phyloP scores from a whole-genome alignment of 1,140 invertebrate genomes.

The Rhopalosiphum maidis region DNA sequence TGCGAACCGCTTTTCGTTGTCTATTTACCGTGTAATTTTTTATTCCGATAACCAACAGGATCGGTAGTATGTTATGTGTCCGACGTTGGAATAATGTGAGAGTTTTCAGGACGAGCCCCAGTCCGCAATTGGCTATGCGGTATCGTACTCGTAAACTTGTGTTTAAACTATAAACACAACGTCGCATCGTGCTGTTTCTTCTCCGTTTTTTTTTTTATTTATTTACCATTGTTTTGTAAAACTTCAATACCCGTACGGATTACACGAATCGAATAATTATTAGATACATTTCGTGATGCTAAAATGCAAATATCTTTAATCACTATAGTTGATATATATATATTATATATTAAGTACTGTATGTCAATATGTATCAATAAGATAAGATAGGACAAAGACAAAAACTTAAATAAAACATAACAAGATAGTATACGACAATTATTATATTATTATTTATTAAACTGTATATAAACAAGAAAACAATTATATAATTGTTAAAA shows the following conservation, averaged over 20 bases:
- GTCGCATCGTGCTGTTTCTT: neutral
- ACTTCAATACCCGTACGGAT: neutral
- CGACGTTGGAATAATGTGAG: neutral
- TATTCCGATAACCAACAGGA: neutral
- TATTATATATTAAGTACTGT: neutral
- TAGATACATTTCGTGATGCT: neutral
- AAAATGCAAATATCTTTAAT: neutral
- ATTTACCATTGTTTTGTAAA: neutral
- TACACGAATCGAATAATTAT: neutral
- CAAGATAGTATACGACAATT: too few species aligned
- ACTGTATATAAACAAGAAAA: too few species aligned
- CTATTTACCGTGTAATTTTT: neutral
- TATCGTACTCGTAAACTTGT: neutral
- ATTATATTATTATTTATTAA: too few species aligned
- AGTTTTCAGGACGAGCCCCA: neutral
- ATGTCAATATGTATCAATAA: neutral
- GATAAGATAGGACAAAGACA: too few species aligned
- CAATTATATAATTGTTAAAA: too few species aligned
- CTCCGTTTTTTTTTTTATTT: neutral
- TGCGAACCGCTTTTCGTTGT: neutral
- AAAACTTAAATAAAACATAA: too few species aligned
- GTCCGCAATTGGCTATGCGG: neutral
- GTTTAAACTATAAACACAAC: neutral
- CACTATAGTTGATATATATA: too few species aligned
- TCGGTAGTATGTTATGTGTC: neutral